Base-by-base conservation (phyloP, 1,140 invertebrate species). In the Lucilia cuprina region DNA sequence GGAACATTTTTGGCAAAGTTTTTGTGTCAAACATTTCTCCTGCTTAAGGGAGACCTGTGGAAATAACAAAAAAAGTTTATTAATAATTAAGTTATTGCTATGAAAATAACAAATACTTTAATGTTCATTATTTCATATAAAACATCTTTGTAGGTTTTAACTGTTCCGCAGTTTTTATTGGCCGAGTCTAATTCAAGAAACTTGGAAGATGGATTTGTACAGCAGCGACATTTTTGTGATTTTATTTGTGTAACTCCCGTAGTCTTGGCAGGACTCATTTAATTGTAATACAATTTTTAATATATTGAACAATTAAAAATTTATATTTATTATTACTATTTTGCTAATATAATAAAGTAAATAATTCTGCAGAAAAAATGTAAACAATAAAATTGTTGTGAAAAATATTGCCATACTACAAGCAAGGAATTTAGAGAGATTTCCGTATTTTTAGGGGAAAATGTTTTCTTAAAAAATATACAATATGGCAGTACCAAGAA, bases 171-270 rank as follows among this genome's bases (percentile, higher is more conserved):
- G 34, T 12, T 17, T 50, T 80, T 80, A 41, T 47, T 49, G 19
- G 19, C 19, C 5, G n/a, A 10, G 41, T 80, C 65, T 12, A 49
- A n/a, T 14, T 80, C 47, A 13, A 49, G n/a, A 2, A 80, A 49
- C 21, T 25, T 80, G 7, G n/a, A 21, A 12, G 77, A 50, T 21
- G 41, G 21, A 21, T 50, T 19, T 49, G 41, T 19, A 49, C 77
- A 80, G 47, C 77, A 80, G 19, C n/a, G 77, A 49, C 77, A 80
- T 78, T 78, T 70, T 70, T 21, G 65, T 7, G 65, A 21, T 70
- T 70, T 70, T 70, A 30, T 30, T 30, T 30, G 25, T 30, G 65
- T 21, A 1, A 19, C n/a, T 2, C 10, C 65, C 10, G n/a, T 12
- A 70, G n/a, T 19, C 19, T 70, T 70, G 19, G 65, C 5, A 25